Percentiles rank a stretch among this genome's conserved stretches.
Conservation (phyloP, 2,113 vertebrate genomes). For the Theristicus caerulescens region DNA sequence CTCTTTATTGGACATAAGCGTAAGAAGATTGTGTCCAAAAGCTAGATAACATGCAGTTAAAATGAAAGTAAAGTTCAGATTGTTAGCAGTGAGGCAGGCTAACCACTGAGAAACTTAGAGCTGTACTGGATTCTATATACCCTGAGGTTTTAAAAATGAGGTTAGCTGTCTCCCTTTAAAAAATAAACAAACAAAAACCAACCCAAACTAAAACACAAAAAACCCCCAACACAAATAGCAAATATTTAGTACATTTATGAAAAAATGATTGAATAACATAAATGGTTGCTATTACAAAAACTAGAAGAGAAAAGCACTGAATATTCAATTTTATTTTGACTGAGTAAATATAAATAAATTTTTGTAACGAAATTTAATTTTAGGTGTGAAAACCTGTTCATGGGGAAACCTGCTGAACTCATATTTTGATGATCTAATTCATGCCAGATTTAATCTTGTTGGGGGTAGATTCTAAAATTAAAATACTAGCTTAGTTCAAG, state of each 20-base stretch:
- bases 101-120: not conserved
- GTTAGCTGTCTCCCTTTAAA: not conserved
- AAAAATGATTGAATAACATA: not conserved
- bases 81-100: not conserved
- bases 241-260: not conserved
- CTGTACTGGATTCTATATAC: not conserved
- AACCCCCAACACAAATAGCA: not conserved
- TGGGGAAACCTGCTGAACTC: not conserved
- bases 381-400: not conserved
- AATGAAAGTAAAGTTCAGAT: not conserved
- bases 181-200: not conserved
- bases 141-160: not conserved
- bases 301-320: not conserved
- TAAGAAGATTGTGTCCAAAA: not conserved
- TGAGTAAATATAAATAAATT: not conserved
- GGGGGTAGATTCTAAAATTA: not conserved
- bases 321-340: not conserved
- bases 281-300: not conserved
- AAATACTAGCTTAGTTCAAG: not conserved
- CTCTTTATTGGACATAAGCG: not conserved
- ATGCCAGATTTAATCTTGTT: not conserved
- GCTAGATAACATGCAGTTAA: not conserved
- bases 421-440: not conserved
- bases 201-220: not conserved
- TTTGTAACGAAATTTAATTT: not conserved